Evolutionary conservation across 2,888 invertebrate genomes (phyloP).

Genomic region (Mesorhabditis spiculigera): DNA sequence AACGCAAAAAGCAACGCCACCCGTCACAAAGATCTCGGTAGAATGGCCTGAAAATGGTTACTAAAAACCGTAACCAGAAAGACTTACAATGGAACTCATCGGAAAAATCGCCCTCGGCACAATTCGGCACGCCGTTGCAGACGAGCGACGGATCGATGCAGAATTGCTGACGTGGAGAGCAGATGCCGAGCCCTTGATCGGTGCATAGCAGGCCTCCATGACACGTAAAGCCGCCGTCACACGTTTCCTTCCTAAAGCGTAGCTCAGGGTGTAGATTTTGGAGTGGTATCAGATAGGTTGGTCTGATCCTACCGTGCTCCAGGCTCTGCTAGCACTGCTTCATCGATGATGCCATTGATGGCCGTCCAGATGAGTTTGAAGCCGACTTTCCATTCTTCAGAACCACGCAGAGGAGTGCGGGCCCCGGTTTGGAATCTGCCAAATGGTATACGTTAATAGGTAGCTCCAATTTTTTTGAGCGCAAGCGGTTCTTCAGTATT

Average conservation of each 20-base stretch:
- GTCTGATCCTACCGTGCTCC: slow-evolving; percentile 5
- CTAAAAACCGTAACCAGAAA: background rate
- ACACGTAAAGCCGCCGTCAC: slow-evolving; percentile 50
- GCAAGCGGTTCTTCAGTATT: no score
- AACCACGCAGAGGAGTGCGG: slow-evolving; percentile 18
- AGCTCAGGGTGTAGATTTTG: background rate
- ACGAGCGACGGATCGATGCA: slow-evolving; percentile 60
- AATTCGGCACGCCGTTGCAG: slow-evolving; percentile 61
- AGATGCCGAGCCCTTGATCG: slow-evolving; percentile 30
- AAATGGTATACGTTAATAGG: slow-evolving; percentile 3
- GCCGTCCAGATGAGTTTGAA: slow-evolving; percentile 49
- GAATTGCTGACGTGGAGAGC: slow-evolving; percentile 38
- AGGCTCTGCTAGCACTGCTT: slow-evolving; percentile 14
- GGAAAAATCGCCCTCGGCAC: slow-evolving; percentile 60
- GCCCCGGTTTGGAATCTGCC: slow-evolving; percentile 5
- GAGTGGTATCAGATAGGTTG: background rate
- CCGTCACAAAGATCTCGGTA: background rate
- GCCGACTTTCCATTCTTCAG: slow-evolving; percentile 51
- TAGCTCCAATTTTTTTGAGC: no score
- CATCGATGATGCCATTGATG: slow-evolving; percentile 34
- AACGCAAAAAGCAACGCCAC: background rate
- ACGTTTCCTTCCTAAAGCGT: background rate
- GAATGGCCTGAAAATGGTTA: background rate
- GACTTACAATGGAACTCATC: slow-evolving; percentile 48
- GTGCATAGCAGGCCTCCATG: slow-evolving; percentile 59